Evolutionary conservation across 2,888 invertebrate genomes (phyloP).

Genomic region (Junonia oenone): DNA sequence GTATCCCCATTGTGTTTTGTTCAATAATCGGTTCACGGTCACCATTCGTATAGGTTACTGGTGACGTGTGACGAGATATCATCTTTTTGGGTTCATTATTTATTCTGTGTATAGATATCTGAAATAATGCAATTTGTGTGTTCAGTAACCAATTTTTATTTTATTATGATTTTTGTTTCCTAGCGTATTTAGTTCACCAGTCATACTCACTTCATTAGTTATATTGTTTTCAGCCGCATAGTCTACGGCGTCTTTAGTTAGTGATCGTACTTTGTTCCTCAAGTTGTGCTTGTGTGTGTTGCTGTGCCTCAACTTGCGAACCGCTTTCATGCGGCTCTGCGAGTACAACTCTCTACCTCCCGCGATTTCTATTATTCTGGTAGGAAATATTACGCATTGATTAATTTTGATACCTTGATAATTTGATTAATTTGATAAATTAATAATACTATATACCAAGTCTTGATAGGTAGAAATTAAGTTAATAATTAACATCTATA

Average conservation of each 20-base stretch:
- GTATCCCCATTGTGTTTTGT: conserved; percentile 60
- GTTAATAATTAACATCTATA: no score
- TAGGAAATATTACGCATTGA: conserved; percentile 18
- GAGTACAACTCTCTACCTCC: conserved; percentile 92
- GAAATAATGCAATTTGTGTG: conserved; percentile 17
- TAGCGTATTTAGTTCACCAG: no score
- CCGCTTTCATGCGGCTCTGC: conserved; percentile 88
- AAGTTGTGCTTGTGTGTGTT: conserved; percentile 73
- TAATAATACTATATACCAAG: no score
- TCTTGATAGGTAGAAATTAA: no score
- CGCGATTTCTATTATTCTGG: conserved; percentile 82
- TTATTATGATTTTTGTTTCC: neutral
- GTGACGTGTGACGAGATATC: conserved; percentile 72
- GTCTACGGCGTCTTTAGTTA: conserved; percentile 60
- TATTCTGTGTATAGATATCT: conserved; percentile 71
- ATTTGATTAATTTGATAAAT: no score
- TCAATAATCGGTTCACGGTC: conserved; percentile 54
- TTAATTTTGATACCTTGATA: no score
- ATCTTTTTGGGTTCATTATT: conserved; percentile 71
- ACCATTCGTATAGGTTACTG: conserved; percentile 64
- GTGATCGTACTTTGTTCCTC: conserved; percentile 65
- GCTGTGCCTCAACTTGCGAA: conserved; percentile 83
- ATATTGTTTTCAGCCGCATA: conserved; percentile 58
- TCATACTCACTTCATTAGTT: conserved; percentile 57
- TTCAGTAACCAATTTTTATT: neutral